Evolutionary conservation across 2,797 vertebrate species (phyloP), one percentile per base, ranked within the genome.

Genomic region (Calcarius lapponicus): DNA sequence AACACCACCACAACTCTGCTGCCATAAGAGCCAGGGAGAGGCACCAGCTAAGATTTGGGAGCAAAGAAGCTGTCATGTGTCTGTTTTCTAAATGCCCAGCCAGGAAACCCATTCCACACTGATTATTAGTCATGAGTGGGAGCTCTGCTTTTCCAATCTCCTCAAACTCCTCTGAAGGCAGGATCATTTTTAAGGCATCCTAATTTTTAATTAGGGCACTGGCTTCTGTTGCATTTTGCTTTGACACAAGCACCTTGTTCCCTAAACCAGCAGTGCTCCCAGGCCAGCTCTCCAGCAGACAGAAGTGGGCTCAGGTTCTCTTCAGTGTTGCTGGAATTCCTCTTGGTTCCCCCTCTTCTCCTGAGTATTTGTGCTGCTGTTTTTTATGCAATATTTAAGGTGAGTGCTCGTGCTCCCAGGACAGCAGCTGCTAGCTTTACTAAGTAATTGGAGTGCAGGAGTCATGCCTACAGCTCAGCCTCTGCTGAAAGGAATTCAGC

Each of bases 331-430:
- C 21, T 64, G 61, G 47, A 83, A 20, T 7, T 0, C 32, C 0
- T 0, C 14, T 29, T 47, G 20, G 6, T 51, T 92, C 42, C 26
- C 11, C 6, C 22, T 10, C 54, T 62, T 65, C 89, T 72, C 36
- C 31, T 13, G 38, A 80, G 53, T 42, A 13, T 64, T 74, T 21
- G 5, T 53, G 42, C 51, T 88, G 3, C 60, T 53, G 0, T 3
- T 64, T 70, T 93, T 83, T 73, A 93, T 95, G 85, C 78, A 86
- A 88, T 81, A 82, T 85, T 87, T 94, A 95, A 96, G 72, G 51
- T 40, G 82, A 92, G 32, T 13, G 54, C 86, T 85, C 8, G 1
- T 1, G 19, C 45, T 88, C 53, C 66, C 83, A 87, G 85, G 75
- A 78, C 79, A 83, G 83, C 34, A 89, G 61, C 65, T 94, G 69